Percentiles rank a stretch among this genome's conserved stretches.
Evolutionary conservation across 2,797 vertebrate genomes (phyloP).

Genomic region (Coilia nasus): DNA sequence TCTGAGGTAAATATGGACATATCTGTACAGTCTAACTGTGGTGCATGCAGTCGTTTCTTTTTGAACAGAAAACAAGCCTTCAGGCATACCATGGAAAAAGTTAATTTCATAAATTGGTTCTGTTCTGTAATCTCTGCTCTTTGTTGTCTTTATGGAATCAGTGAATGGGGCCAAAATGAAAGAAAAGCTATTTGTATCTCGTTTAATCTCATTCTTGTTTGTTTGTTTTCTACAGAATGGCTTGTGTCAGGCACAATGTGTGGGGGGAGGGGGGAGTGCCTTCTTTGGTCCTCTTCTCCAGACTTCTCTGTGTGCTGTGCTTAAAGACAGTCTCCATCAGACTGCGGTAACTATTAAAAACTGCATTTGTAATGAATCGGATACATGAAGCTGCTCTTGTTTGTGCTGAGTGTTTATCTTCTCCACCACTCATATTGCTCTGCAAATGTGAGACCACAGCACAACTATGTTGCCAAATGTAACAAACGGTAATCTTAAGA

Average conservation of each 20-base stretch:
- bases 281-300: slow-evolving; percentile 40
- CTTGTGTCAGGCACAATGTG: slow-evolving; percentile 5
- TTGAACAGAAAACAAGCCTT: neutral
- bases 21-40: neutral
- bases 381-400: neutral
- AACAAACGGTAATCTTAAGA: no score
- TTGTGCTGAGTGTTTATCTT: neutral
- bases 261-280: neutral
- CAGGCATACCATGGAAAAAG: neutral
- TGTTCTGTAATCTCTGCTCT: neutral
- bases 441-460: no score
- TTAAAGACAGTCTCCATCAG: slow-evolving; percentile 60
- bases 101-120: neutral
- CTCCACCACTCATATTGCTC: neutral
- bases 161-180: slow-evolving; percentile 40
- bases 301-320: slow-evolving; percentile 49
- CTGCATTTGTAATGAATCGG: slow-evolving; percentile 61
- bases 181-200: slow-evolving; percentile 51
- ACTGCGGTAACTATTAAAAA: slow-evolving; percentile 76
- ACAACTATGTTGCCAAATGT: no score
- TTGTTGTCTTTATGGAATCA: slow-evolving; percentile 1
- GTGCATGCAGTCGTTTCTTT: slow-evolving; percentile 2
- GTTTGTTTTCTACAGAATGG: slow-evolving; percentile 28
- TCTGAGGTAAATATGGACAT: neutral
- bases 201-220: slow-evolving; percentile 44